Evolutionary conservation across 1,140 invertebrate species (phyloP), one percentile per base, ranked within the genome.

Genomic region (Hycleus phaleratus): DNA sequence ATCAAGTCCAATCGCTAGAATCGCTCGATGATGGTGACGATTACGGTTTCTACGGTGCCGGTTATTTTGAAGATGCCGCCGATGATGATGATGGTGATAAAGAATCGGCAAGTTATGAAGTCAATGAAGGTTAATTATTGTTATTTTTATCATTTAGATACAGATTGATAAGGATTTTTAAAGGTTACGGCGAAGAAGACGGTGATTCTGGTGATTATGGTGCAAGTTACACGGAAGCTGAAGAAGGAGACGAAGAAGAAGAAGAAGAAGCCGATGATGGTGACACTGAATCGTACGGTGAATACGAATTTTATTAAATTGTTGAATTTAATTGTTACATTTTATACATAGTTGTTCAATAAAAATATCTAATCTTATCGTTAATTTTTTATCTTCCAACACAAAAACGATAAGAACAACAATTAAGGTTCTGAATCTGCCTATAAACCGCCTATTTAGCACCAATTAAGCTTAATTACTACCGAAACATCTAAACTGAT

Each of bases 31-130:
- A 32, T 7, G 32, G 7, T 7, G 56, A 49, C 42, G 59, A 60
- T 50, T 50, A 45, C 43, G 61, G 56, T 47, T 58, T 54, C 44
- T 57, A 55, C 48, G 61, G 55, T 25, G 60, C 56, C 54, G 53
- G 45, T 39, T 55, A 64, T 47, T 56, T 47, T 45, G 54, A 56
- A 46, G 55, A 26, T 12, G 39, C 44, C 24, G 26, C 24, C 26
- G 52, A 47, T 47, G 26, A 55, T 32, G 43, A 11, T 4, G 50
- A 25, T 47, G 52, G 38, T 55, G 47, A 44, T 26, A 55, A 46
- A 26, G 40, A 42, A 42, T 42, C 40, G 10, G 52, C 5, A 38
- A 26, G 12, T 12, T 55, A 51, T 38, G 58, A 62, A 32, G 32
- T 32, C 4, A 5, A 32, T 7, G 32, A 32, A 32, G 32, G 18